A percentile compares a stretch with the other conserved stretches of the same genome.
Evolutionary conservation across 2,113 vertebrate species (phyloP).

Genomic region (Xenopus borealis): DNA sequence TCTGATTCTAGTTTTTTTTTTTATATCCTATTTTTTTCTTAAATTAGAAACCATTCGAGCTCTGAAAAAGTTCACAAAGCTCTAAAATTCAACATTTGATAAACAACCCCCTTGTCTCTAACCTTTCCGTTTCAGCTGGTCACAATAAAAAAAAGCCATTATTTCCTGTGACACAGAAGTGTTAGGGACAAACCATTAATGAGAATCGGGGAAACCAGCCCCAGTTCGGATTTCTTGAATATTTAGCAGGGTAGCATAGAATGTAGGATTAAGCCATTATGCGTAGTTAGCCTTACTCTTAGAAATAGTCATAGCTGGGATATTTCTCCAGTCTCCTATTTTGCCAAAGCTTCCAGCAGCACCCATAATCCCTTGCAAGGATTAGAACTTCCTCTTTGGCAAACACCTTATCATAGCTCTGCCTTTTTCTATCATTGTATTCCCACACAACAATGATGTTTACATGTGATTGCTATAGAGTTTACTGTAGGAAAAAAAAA

Average conservation of each 20-base stretch:
- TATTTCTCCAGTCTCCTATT: conserved; percentile 43
- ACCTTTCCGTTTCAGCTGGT: conserved; percentile 26
- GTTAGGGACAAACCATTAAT: conserved; percentile 8
- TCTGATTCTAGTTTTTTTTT: too few relatives aligned
- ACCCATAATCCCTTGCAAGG: conserved; percentile 48
- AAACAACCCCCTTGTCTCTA: too few relatives aligned
- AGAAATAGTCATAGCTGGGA: conserved; percentile 50
- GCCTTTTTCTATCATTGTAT: conserved; percentile 75
- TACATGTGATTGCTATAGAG: conserved; percentile 75
- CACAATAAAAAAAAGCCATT: conserved; percentile 59
- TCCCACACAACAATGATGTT: conserved; percentile 70
- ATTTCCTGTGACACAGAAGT: neutral
- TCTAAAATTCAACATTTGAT: too few relatives aligned
- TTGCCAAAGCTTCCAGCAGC: conserved; percentile 40
- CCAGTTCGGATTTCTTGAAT: neutral
- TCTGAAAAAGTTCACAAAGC: too few relatives aligned
- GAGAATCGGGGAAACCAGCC: conserved; percentile 22
- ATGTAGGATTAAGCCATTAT: conserved; percentile 61
- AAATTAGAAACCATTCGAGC: too few relatives aligned
- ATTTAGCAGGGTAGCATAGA: conserved; percentile 41
- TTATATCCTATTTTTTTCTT: too few relatives aligned
- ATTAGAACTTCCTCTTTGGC: conserved; percentile 66
- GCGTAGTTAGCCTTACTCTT: conserved; percentile 68
- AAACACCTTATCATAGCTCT: conserved; percentile 72
- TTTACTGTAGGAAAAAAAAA: conserved; percentile 60